Conservation (phyloP, 2,797 vertebrate species). For the Tadarida brasiliensis region DNA sequence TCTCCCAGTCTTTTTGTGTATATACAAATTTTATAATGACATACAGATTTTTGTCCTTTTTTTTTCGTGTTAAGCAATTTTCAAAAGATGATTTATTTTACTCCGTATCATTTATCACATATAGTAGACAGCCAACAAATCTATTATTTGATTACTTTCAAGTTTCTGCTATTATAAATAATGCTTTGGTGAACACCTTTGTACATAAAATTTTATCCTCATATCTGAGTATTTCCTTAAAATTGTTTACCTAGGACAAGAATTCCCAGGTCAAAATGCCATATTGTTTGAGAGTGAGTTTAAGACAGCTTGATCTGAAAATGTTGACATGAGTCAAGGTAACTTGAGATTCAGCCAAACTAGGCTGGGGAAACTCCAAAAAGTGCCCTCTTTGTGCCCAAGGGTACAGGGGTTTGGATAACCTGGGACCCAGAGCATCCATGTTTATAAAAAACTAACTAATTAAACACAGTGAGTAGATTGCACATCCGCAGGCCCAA, state of each 20-base stretch:
- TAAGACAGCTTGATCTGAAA: conserved; percentile 49
- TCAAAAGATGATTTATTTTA: conserved; percentile 17
- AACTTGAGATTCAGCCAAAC: neutral
- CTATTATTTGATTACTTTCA: neutral
- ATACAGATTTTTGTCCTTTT: neutral
- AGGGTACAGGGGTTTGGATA: neutral
- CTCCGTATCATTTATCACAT: neutral
- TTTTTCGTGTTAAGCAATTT: neutral
- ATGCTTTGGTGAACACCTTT: neutral
- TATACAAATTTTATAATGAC: neutral
- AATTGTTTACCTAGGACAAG: neutral
- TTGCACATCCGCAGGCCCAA: neutral
- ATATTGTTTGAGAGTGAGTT: neutral
- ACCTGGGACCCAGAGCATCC: neutral
- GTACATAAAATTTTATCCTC: neutral
- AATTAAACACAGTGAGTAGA: neutral
- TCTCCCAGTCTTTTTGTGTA: neutral
- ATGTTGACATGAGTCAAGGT: neutral
- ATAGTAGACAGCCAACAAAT: neutral
- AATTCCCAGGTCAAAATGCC: neutral
- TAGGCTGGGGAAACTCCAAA: neutral
- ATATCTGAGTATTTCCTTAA: conserved; percentile 15
- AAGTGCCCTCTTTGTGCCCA: neutral
- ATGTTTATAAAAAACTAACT: neutral
- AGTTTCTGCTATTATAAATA: conserved; percentile 24